Evolutionary conservation across 2,888 invertebrate genomes (phyloP), one percentile per base, ranked within the genome.

Genomic region (Agonopterix subpropinquella): DNA sequence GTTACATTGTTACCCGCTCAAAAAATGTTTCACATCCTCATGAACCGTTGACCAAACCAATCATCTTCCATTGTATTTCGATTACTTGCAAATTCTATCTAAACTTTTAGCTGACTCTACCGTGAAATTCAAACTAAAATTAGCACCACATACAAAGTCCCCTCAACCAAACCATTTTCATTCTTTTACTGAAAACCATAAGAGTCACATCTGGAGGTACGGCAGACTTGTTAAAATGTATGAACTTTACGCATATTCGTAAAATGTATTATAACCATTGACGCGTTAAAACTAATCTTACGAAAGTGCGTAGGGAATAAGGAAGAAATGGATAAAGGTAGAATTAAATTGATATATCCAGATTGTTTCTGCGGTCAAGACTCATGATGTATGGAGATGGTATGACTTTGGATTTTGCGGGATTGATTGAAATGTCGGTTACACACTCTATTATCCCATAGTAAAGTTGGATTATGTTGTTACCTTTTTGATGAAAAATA

Each of bases 31-130:
- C 53, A 56, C 56, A 51, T 55, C 61, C 54, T 52, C 55, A 56
- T 60, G 53, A 57, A 53, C 56, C 62, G 57, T 59, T 63, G 65
- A 62, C 64, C 65, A 61, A 53, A 56, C 61, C 80, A 82, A 83
- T 83, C 79, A 82, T 64, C 61, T 52, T 50, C 55, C 64, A 83
- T 85, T 86, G 81, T 81, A 58, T 56, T 47, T 50, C 61, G 69
- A 75, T 85, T 84, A 86, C 83, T 85, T 84, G 85, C 84, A 79
- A 77, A 80, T 77, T 79, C 62, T 59, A 67, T 71, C 73, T 65
- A 66, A 53, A 54, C 52, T 52, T 53, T 55, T 58, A 50, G 45
- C 52, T 48, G 51, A 51, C 45, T 45, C 47, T 7, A 28, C 39
- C 39, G n/a, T 39, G n/a, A 39, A 28, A 28, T 28, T 28, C 9